Evolutionary conservation across 2,888 invertebrate species (phyloP), one percentile per base, ranked within the genome.

Genomic region (Eristalis pertinax): DNA sequence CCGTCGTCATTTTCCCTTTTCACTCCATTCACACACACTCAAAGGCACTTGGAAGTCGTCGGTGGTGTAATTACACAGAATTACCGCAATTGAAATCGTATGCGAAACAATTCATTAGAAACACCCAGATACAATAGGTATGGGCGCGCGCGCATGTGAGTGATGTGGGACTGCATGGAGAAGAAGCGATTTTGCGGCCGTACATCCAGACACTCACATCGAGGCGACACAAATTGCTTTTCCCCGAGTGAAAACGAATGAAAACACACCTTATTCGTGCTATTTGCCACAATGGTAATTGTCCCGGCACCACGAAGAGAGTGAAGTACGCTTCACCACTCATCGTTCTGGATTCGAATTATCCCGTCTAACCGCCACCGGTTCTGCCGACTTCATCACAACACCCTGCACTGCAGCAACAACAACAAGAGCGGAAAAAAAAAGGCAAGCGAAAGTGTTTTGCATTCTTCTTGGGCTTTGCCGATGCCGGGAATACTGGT

Each of bases 41-140:
- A 50, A 8, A n/a, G 8, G 50, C 50, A 50, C 19, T 19, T 19
- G 76, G 10, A 63, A 77, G 76, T 85, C 73, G 81, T 85, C 73
- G 29, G 73, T 63, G 63, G 38, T 77, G 81, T 77, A 77, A 81
- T 77, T 85, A 74, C 64, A 77, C 69, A 64, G 81, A 85, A 77
- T 81, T 72, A 73, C 85, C 81, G 63, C 85, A 77, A 85, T 77
- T 74, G 64, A 85, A 81, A 67, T 69, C 60, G 60, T 77, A 68
- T 73, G 64, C 73, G 64, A 68, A 85, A 35, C 73, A 69, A 64
- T 80, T 79, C 60, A 75, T 84, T 70, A 43, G 62, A 22, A 73
- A 73, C 35, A 63, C 24, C 50, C n/a, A 73, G 60, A 15, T 69
- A 22, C 69, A 62, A 67, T 77, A 43, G 56, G 65, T 24, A 41